Evolutionary conservation across 2,797 vertebrate genomes (phyloP).

Genomic region (Liasis olivaceus): DNA sequence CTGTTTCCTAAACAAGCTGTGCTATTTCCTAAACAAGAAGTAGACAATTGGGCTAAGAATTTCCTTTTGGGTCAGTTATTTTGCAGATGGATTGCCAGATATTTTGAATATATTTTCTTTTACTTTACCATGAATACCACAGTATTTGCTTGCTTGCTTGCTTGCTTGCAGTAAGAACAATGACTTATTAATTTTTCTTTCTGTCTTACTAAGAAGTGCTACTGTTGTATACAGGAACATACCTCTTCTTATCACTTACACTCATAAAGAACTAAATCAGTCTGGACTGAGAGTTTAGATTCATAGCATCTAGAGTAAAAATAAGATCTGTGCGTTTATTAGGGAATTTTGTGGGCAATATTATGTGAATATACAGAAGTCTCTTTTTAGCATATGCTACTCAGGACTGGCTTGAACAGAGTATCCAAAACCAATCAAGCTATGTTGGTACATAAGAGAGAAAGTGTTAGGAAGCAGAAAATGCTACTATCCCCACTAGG

Average conservation of each 20-base stretch:
- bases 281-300: background rate
- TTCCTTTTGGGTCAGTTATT: constrained; percentile 37
- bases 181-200: background rate
- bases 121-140: background rate
- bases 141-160: background rate
- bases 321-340: background rate
- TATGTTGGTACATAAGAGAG: background rate
- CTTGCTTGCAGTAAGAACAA: background rate
- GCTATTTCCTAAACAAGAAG: constrained; percentile 53
- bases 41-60: constrained; percentile 33
- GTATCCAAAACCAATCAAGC: background rate
- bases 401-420: background rate
- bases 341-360: background rate
- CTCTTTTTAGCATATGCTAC: background rate
- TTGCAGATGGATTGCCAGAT: constrained; percentile 32
- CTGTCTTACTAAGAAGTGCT: background rate
- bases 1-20: constrained; percentile 44
- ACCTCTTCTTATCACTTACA: background rate
- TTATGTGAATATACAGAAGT: background rate
- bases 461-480: background rate
- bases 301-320: background rate
- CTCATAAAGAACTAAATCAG: background rate
- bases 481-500: background rate
- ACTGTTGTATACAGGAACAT: background rate
- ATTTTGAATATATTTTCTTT: background rate